phyloP scores from a whole-genome alignment of 2,888 invertebrate genomes.

The Brachyptera putata region DNA sequence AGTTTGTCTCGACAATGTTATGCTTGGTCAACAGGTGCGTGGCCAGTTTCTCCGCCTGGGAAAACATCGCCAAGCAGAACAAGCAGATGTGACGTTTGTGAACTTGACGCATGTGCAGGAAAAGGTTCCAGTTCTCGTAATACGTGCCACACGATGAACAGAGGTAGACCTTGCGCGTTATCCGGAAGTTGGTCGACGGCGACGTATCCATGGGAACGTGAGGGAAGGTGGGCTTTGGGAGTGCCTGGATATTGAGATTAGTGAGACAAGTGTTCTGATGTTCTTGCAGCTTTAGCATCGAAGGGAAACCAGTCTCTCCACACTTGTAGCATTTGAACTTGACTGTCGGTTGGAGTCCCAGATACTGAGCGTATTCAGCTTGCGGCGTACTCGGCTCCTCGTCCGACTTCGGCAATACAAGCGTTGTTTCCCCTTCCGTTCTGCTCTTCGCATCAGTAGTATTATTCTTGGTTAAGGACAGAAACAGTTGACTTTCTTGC shows the following conservation, averaged over 20 bases:
- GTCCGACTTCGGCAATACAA: no score
- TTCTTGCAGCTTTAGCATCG: constrained; percentile 61
- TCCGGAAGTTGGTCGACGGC: constrained; percentile 53
- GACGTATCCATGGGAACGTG: constrained; percentile 38
- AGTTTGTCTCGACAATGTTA: constrained; percentile 66
- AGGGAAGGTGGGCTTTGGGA: neutral
- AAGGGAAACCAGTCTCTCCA: constrained; percentile 61
- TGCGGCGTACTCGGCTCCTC: constrained; percentile 25
- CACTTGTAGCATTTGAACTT: constrained; percentile 73
- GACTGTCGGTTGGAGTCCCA: constrained; percentile 65
- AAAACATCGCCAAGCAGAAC: constrained; percentile 79
- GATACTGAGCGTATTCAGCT: constrained; percentile 64
- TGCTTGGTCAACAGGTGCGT: constrained; percentile 75
- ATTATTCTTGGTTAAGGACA: no score
- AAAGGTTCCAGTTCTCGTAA: constrained; percentile 82
- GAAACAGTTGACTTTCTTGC: no score
- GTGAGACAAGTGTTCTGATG: constrained; percentile 61
- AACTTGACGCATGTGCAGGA: constrained; percentile 76
- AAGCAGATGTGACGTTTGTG: constrained; percentile 79
- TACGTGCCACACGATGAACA: constrained; percentile 80
- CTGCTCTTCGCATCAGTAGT: no score
- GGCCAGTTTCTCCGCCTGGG: constrained; percentile 71
- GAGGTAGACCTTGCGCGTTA: constrained; percentile 72
- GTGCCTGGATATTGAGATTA: constrained; percentile 34
- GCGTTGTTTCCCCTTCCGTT: no score